Conservation (phyloP, 2,113 vertebrate genomes). For the Mormyrus lacerda region DNA sequence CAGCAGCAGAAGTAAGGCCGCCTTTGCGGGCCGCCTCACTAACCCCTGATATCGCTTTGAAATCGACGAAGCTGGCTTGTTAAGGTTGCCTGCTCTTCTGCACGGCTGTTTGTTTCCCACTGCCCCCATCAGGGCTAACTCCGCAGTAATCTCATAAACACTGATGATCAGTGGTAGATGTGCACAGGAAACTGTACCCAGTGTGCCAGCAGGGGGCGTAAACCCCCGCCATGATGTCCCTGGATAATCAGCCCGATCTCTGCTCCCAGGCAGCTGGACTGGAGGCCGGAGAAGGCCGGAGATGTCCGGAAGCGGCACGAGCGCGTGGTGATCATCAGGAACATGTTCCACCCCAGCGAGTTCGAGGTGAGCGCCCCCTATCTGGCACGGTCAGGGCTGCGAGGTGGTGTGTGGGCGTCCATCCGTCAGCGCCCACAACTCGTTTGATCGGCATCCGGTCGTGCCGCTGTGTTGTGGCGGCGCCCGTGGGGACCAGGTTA, state of each 20-base stretch:
- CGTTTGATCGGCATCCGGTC: not conserved
- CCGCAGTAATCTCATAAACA: not conserved
- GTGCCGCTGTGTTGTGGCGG: not conserved
- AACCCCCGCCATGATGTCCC: not conserved
- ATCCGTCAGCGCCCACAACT: not conserved
- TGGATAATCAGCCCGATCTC: not conserved
- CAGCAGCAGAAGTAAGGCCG: constrained; percentile 79
- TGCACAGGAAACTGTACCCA: not conserved
- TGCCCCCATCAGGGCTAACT: not conserved
- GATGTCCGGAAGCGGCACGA: constrained; percentile 73
- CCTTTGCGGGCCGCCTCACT: not conserved
- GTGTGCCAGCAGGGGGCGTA: not conserved
- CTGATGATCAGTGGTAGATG: not conserved
- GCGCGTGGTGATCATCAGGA: constrained; percentile 84
- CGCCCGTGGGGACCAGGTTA: not conserved
- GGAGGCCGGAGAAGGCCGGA: constrained; percentile 85
- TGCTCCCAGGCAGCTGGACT: constrained; percentile 79
- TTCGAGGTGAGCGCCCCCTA: constrained; percentile 70
- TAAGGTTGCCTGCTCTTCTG: no score
- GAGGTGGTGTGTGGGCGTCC: not conserved
- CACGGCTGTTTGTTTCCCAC: not conserved
- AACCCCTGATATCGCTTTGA: not conserved
- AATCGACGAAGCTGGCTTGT: not conserved
- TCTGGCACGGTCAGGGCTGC: not conserved
- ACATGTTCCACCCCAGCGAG: constrained; percentile 95